phyloP scores from a whole-genome alignment of 2,113 vertebrate species.

The Chloebia gouldiae region DNA sequence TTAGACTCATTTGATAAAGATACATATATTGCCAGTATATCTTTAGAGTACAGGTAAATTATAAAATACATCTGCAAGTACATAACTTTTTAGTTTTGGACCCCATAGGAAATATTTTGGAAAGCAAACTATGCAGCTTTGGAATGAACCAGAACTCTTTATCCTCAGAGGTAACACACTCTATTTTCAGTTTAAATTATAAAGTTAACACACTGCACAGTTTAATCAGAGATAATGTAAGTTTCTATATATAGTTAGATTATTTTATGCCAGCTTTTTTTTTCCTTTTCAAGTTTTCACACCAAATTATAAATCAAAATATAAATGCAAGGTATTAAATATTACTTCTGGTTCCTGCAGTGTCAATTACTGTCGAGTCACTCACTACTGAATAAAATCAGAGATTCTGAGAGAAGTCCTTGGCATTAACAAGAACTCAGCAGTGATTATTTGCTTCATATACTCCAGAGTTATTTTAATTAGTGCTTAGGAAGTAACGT shows the following conservation, averaged over 20 bases:
- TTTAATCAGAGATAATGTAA: not conserved
- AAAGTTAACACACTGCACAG: not conserved
- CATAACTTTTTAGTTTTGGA: not conserved
- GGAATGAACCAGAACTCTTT: not conserved
- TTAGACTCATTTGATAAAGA: not conserved
- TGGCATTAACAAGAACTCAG: not conserved
- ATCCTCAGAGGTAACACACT: not conserved
- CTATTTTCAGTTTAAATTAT: constrained; percentile 11
- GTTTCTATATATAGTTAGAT: not conserved
- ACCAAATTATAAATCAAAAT: not conserved
- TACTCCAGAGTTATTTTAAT: not conserved
- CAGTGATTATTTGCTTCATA: not conserved
- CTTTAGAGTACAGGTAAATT: not conserved
- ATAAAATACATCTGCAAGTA: not conserved
- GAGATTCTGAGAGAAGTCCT: not conserved
- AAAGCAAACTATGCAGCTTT: not conserved
- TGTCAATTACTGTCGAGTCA: not conserved
- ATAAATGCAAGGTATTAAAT: not conserved
- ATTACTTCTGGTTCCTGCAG: not conserved
- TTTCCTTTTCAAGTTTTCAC: not conserved
- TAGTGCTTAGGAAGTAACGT: not conserved
- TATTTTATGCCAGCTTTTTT: not conserved
- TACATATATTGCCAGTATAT: not conserved
- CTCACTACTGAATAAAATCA: not conserved
- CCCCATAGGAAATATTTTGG: not conserved